Evolutionary conservation across 2,888 invertebrate genomes (phyloP).

Genomic region (Cataglyphis altisquamis): DNA sequence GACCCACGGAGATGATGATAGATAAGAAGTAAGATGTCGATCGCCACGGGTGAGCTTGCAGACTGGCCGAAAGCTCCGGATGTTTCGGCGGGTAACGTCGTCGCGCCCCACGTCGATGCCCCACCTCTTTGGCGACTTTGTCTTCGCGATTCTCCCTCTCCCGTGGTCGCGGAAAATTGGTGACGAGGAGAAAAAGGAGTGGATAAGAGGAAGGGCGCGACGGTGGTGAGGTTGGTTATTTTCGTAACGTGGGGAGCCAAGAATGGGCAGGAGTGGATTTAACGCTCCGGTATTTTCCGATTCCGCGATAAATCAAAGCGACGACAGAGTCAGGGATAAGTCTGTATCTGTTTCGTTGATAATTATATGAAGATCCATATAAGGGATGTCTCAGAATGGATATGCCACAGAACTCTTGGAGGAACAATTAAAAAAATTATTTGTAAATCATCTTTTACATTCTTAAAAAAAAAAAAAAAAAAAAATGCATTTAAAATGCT

Average conservation of each 20-base stretch:
- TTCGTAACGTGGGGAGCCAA: slow-evolving; percentile 85
- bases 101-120: slow-evolving; percentile 9
- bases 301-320: slow-evolving; percentile 67
- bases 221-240: slow-evolving; percentile 82
- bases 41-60: slow-evolving; percentile 78
- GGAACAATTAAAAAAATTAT: not conserved
- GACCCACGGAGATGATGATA: slow-evolving; percentile 61
- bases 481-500: no score
- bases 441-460: not conserved
- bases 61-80: slow-evolving; percentile 81
- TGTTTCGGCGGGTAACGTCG: slow-evolving; percentile 75
- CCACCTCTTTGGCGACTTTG: slow-evolving; percentile 68
- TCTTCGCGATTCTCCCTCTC: slow-evolving; percentile 55
- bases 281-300: slow-evolving; percentile 81
- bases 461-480: not conserved
- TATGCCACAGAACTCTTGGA: not conserved
- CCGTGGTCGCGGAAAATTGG: slow-evolving; percentile 60
- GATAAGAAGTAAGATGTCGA: slow-evolving; percentile 72
- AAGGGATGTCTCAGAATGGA: not conserved
- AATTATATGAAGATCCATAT: not conserved
- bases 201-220: slow-evolving; percentile 63
- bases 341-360: slow-evolving; percentile 21
- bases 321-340: slow-evolving; percentile 6
- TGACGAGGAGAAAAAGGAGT: slow-evolving; percentile 61
- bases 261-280: slow-evolving; percentile 85